Evolutionary conservation across 2,113 vertebrate genomes (phyloP).

Genomic region (Orientallactaga bullata): DNA sequence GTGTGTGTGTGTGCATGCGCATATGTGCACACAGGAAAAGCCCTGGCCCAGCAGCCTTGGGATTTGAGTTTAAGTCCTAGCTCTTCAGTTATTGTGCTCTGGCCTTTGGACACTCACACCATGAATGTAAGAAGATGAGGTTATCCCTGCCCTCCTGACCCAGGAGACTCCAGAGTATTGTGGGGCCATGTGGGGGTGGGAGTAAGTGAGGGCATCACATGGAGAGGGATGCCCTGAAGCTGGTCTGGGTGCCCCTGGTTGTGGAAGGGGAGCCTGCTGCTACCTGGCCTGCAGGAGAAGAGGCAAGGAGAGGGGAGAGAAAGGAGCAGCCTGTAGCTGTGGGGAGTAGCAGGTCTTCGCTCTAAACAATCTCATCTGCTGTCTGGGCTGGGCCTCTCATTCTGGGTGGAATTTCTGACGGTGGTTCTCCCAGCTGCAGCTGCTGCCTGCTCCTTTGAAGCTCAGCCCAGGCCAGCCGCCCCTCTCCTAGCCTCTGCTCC

Average conservation of each 20-base stretch:
- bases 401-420: conserved; percentile 78
- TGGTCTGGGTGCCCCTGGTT: not conserved
- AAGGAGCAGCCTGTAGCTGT: not conserved
- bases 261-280: not conserved
- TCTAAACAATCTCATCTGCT: conserved; percentile 85
- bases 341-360: conserved; percentile 1
- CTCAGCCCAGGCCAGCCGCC: conserved; percentile 11
- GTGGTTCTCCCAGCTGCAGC: conserved; percentile 72
- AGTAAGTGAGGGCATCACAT: not conserved
- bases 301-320: not conserved
- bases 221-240: not conserved
- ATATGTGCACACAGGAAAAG: not conserved
- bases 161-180: not conserved
- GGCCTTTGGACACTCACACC: not conserved
- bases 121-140: not conserved
- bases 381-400: conserved; percentile 64
- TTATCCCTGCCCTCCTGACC: not conserved
- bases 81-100: not conserved
- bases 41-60: not conserved
- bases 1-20: not conserved
- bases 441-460: conserved; percentile 65
- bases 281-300: too few species aligned
- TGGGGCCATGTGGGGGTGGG: not conserved
- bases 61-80: not conserved
- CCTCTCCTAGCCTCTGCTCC: not conserved